phyloP scores from a whole-genome alignment of 2,888 invertebrate genomes.

The Tricholauxania praeusta region DNA sequence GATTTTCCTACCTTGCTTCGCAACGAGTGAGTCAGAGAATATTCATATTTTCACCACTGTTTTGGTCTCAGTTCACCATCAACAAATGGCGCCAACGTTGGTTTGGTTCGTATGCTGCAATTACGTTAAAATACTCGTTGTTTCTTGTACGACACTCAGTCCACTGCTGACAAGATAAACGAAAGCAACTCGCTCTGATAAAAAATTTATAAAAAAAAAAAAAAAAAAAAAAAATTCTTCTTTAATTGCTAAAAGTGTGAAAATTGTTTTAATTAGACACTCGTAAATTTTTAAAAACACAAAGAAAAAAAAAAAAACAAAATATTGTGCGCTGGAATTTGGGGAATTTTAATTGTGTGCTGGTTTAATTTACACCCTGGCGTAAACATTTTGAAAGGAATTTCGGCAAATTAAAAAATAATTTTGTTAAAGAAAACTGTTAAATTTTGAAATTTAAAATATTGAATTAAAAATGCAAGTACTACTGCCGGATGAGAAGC shows the following conservation, averaged over 20 bases:
- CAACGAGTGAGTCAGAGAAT: neutral
- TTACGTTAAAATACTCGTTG: too few species aligned
- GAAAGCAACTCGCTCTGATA: conserved; percentile 10
- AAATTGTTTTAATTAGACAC: neutral
- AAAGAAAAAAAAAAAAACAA: neutral
- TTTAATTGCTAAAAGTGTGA: neutral
- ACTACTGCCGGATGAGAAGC: conserved; percentile 33
- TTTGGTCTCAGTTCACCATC: neutral
- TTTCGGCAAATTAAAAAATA: conserved; percentile 4
- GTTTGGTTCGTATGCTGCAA: too few species aligned
- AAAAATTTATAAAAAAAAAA: neutral
- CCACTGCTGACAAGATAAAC: conserved; percentile 13
- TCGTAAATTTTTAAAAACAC: neutral
- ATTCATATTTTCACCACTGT: neutral
- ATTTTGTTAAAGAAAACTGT: neutral
- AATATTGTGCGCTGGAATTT: conserved; percentile 30
- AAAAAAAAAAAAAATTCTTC: neutral
- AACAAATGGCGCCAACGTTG: neutral
- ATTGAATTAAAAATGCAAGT: conserved; percentile 37
- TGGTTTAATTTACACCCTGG: neutral
- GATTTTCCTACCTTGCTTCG: neutral
- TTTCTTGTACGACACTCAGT: conserved; percentile 9
- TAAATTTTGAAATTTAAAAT: too few species aligned
- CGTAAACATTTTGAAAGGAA: neutral
- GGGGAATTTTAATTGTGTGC: conserved; percentile 27